Base-by-base conservation (phyloP, 2,888 invertebrate species). In the Drosophila neotestacea region DNA sequence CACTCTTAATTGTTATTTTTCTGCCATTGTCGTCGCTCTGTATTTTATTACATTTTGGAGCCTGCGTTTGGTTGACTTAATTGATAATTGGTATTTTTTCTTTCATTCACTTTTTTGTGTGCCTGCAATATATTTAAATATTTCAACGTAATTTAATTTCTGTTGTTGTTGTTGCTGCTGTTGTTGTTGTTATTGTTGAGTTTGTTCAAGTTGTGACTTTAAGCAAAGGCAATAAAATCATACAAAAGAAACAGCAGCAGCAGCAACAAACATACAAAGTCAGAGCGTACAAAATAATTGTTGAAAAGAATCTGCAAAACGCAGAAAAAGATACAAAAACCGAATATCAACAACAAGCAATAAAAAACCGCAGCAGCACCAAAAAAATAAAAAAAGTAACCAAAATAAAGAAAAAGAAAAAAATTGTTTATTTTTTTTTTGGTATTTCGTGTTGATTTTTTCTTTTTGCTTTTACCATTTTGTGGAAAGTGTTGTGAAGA, bases 401-500 rank as follows among this genome's bases (percentile, higher is more conserved):
- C 50, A 47, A 42, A 71, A 63, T 10, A 44, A 48, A 59, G 47
- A 11, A 50, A 52, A 30, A 58, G 61, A 56, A 67, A 62, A 54
- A 64, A 74, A 22, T 1, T 22, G 22, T 22, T 22, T 16, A 16
- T 16, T 65, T 65, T 64, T 55, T 56, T 60, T 60, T 63, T 56
- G 68, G 72, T 64, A 41, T 62, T 52, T 27, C 38, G 50, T 70
- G 48, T 50, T 65, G 22, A 22, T 50, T 42, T 59, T 70, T 55
- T 54, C 44, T 22, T 51, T 39, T 39, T 56, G 54, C 62, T 47
- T 56, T 44, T 6, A 60, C n/a, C 68, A 72, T 60, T 70, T 74
- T 62, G 66, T 70, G 73, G 86, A 88, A 88, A 90, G 89, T 91
- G 91, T 91, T 88, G 90, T 78, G 85, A 86, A 90, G 91, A 91